A percentile compares a stretch with the other conserved stretches of the same genome.
These are phyloP conservation scores for Drepanosiphum platanoidis DNA, from an alignment of 2,888 invertebrate species.

Conservation along the genomic window DNA sequence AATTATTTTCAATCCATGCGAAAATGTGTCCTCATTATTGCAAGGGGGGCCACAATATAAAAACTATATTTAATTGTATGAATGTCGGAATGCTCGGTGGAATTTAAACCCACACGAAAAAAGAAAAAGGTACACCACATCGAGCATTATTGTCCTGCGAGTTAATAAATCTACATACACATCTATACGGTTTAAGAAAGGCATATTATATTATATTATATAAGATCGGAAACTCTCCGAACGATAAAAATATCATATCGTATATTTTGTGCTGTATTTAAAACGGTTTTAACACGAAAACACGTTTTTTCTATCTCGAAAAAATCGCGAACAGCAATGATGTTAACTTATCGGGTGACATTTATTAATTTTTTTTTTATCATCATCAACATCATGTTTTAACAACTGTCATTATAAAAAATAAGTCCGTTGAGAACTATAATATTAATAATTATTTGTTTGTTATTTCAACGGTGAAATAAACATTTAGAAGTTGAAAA, in stretches of 20 bases:
- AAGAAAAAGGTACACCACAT: not conserved
- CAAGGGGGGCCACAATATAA: not conserved
- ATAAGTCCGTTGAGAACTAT: too few relatives aligned
- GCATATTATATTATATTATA: too few relatives aligned
- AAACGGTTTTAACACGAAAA: not conserved
- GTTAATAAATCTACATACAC: not conserved
- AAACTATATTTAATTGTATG: not conserved
- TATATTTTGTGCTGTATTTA: too few relatives aligned
- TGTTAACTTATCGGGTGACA: not conserved
- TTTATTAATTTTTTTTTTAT: conserved; percentile 1
- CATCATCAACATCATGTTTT: not conserved
- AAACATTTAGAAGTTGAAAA: too few relatives aligned
- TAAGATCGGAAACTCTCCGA: not conserved
- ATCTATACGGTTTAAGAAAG: not conserved
- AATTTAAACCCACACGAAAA: not conserved
- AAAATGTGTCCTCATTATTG: not conserved
- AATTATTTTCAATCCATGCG: too few relatives aligned
- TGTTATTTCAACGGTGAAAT: too few relatives aligned
- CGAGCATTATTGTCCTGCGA: not conserved
- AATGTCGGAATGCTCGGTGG: not conserved
- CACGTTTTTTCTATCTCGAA: not conserved
- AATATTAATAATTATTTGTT: too few relatives aligned
- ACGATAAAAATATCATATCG: not conserved
- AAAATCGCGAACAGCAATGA: not conserved
- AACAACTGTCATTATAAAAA: not conserved